These are phyloP conservation scores for Tetanocera ferruginea DNA, from an alignment of 2,888 invertebrate genomes.

Conservation along the genomic window DNA sequence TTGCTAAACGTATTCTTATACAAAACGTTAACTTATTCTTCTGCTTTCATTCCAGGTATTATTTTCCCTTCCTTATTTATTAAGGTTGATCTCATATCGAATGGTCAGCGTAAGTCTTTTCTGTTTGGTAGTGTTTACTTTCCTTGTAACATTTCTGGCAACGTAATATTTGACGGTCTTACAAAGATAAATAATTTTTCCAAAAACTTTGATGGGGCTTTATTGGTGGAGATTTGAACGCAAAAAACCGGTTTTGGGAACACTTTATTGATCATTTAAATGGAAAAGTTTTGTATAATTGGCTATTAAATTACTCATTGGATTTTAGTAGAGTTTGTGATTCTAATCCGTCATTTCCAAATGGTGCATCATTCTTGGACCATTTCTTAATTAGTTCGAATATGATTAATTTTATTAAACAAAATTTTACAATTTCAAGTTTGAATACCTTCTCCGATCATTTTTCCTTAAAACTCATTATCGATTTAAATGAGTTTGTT, in stretches of 20 bases:
- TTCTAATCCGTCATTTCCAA: background rate
- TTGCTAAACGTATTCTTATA: slow-evolving; percentile 13
- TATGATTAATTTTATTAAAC: too few species aligned
- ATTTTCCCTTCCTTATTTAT: background rate
- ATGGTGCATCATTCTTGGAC: slow-evolving; percentile 14
- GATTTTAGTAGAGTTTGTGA: slow-evolving; percentile 14
- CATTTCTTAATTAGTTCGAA: slow-evolving; percentile 17
- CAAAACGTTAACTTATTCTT: background rate
- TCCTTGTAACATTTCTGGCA: slow-evolving; percentile 3
- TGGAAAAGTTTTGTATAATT: background rate
- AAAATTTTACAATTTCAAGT: slow-evolving; percentile 7
- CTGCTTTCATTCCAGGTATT: background rate
- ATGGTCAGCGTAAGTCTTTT: slow-evolving; percentile 1
- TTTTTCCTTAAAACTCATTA: background rate
- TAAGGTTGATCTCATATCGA: background rate
- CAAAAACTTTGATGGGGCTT: background rate
- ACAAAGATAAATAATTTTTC: background rate
- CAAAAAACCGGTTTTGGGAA: background rate
- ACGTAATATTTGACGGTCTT: background rate
- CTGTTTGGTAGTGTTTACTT: background rate
- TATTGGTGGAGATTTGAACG: slow-evolving; percentile 32
- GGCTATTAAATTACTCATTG: background rate
- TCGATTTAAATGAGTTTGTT: background rate
- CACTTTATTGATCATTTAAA: background rate
- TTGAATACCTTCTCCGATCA: slow-evolving; percentile 2